Evolutionary conservation across 2,113 vertebrate species (phyloP).

Genomic region (Atherinomorus stipes): DNA sequence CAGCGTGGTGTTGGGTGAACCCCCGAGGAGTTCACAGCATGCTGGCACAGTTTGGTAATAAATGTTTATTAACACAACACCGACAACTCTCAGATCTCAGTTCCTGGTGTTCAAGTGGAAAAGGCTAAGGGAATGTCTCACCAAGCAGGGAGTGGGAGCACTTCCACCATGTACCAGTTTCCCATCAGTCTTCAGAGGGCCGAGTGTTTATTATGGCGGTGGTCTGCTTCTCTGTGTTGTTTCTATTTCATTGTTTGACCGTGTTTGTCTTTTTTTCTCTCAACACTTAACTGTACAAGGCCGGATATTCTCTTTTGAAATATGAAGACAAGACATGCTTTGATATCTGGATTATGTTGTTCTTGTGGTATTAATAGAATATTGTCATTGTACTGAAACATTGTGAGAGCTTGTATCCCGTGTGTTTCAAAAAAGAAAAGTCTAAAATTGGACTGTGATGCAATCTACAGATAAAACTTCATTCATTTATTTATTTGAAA

Average conservation of each 20-base stretch:
- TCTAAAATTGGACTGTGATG: constrained; percentile 30
- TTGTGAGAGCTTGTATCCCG: constrained; percentile 32
- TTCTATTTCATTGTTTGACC: constrained; percentile 73
- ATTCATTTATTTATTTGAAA: not conserved
- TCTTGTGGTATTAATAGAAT: constrained; percentile 65
- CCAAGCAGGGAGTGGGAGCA: constrained; percentile 38
- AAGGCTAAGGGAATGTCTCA: constrained; percentile 59
- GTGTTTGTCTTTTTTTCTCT: constrained; percentile 55
- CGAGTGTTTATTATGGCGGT: constrained; percentile 67
- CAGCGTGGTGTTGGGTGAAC: not conserved
- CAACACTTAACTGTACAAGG: constrained; percentile 45
- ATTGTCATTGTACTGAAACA: constrained; percentile 61
- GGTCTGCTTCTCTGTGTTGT: constrained; percentile 34
- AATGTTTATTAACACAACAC: constrained; percentile 62
- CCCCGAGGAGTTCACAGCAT: constrained; percentile 53
- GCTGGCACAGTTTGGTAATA: constrained; percentile 44
- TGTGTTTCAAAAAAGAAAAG: not conserved
- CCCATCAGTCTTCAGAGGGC: constrained; percentile 65
- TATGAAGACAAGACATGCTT: constrained; percentile 39
- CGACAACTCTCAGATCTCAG: constrained; percentile 61
- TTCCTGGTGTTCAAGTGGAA: constrained; percentile 60
- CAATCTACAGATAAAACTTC: constrained; percentile 12
- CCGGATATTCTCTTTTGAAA: constrained; percentile 73
- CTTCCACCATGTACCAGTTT: constrained; percentile 65
- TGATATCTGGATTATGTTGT: constrained; percentile 63